Conservation (phyloP, 2,797 vertebrate genomes). For the Sylvia borin region DNA sequence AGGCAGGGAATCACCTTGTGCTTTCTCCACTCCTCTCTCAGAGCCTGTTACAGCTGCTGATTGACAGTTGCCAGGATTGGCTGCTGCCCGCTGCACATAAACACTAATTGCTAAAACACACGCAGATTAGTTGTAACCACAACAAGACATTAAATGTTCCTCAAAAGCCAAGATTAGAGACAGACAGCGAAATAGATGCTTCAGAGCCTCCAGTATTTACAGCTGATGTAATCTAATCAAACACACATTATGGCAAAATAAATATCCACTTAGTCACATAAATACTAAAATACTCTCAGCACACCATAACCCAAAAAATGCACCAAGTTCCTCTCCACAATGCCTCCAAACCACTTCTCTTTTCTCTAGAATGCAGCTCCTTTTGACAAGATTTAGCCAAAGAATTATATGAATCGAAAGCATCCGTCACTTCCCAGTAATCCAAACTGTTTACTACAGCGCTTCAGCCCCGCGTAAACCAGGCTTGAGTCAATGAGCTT, state of each 20-base stretch:
- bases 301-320: background rate
- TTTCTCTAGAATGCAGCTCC: background rate
- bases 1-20: constrained; percentile 6
- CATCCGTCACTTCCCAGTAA: constrained; percentile 20
- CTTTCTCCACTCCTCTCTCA: background rate
- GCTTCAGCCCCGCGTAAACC: background rate
- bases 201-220: constrained; percentile 37
- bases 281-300: background rate
- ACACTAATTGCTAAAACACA: constrained; percentile 54
- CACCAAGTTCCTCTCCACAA: background rate
- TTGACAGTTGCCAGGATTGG: constrained; percentile 10
- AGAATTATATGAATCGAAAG: constrained; percentile 10
- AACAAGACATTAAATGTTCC: constrained; percentile 45
- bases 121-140: constrained; percentile 55
- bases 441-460: constrained; percentile 19
- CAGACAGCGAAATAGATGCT: background rate
- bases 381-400: background rate
- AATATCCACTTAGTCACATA: constrained; percentile 51
- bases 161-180: constrained; percentile 58
- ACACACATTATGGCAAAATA: constrained; percentile 56
- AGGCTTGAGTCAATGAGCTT: background rate
- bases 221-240: constrained; percentile 57
- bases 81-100: constrained; percentile 11
- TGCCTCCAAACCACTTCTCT: background rate
- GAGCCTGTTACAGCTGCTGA: constrained; percentile 26